Evolutionary conservation across 2,113 vertebrate species (phyloP).

Genomic region (Hucho hucho): DNA sequence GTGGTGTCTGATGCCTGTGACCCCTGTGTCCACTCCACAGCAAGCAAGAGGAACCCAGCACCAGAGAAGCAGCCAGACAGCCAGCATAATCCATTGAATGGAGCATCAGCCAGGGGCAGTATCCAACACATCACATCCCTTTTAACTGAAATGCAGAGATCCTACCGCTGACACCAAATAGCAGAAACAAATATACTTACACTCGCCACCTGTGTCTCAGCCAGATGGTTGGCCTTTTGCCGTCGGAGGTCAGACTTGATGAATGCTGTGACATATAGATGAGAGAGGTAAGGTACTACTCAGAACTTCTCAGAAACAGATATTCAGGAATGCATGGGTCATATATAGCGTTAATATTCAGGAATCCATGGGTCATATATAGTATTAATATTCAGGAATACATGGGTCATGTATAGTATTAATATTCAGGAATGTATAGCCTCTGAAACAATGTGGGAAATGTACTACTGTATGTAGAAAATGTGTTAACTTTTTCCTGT

Average conservation of each 20-base stretch:
- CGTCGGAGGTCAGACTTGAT: constrained; percentile 90
- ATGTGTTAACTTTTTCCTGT: background rate
- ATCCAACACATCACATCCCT: constrained; percentile 18
- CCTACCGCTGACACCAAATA: constrained; percentile 16
- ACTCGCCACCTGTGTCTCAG: constrained; percentile 52
- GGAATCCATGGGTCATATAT: too few species aligned
- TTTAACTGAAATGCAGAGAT: constrained; percentile 13
- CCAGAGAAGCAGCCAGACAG: background rate
- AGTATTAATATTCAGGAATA: too few species aligned
- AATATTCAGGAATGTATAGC: background rate
- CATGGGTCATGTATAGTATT: too few species aligned
- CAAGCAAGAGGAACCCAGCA: background rate
- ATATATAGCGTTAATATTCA: too few species aligned
- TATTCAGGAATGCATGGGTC: background rate
- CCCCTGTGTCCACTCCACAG: background rate
- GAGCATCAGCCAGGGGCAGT: background rate
- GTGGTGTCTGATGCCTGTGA: too few species aligned
- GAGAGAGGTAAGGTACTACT: background rate
- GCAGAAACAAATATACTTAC: constrained; percentile 73
- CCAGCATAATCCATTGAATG: background rate
- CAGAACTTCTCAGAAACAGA: too few species aligned
- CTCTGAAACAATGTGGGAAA: background rate
- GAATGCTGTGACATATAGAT: constrained; percentile 69
- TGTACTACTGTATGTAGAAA: background rate
- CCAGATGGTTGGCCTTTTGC: constrained; percentile 78